Evolutionary conservation across 2,888 invertebrate genomes (phyloP), one percentile per base, ranked within the genome.

Genomic region (Dryomyza anilis): DNA sequence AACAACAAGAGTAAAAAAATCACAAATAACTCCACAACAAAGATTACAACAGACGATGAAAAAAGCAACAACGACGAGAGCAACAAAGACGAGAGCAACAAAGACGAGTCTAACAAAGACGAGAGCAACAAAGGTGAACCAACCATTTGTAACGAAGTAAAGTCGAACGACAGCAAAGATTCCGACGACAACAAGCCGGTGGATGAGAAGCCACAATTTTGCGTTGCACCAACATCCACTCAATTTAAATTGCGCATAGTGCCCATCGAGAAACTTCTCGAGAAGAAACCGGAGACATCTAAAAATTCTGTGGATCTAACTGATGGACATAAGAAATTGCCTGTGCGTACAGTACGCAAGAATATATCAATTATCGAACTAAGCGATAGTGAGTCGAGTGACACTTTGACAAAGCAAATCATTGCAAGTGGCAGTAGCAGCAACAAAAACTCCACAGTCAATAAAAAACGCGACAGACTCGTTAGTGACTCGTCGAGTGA

Each of bases 231-330:
- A 50, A 68, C 67, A 50, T 69, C 52, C 67, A 73, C 67, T 66
- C 69, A 69, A 65, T 73, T 73, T 61, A 79, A 78, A 70, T 73
- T 79, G 64, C 79, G 77, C 43, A 74, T 80, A 69, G 79, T 80
- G 56, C 80, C 80, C 65, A 64, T 80, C 57, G 79, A 77, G 57
- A 77, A 79, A 69, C 66, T 80, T 59, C 67, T 81, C 53, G 76
- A 77, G 46, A 69, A 71, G 53, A 77, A 80, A 19, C n/a, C 27
- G 43, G 48, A 43, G 21, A 50, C 58, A 23, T 33, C 19, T n/a
- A 23, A 21, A 61, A 48, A 33, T 45, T 36, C 59, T 46, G 12
- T 48, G 6, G 33, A 48, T 16, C 23, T 36, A n/a, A 12, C 23
- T 3, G 19, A 57, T 2, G 50, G 29, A 46, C 16, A 58, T 23